Base-by-base conservation (phyloP, 2,888 invertebrate genomes). In the Lucinisca nassula region DNA sequence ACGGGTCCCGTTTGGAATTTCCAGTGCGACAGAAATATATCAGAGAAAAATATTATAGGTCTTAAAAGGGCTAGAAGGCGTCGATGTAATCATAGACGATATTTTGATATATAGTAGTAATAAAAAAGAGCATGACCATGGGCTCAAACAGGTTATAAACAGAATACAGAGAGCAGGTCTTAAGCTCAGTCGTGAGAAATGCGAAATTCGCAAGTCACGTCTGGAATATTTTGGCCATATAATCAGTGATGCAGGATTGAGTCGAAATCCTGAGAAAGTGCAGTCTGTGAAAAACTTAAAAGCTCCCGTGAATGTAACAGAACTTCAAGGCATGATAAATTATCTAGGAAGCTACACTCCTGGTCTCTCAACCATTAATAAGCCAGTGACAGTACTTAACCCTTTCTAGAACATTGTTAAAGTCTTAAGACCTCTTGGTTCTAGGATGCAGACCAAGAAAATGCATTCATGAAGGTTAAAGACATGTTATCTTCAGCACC, bases 341-440 rank as follows among this genome's bases (percentile, higher is more conserved):
- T 92, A 91, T 49, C 74, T 91, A 0, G 88, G 82, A 10, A 51
- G 82, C 21, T 92, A 88, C 40, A 14, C 90, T 6, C 73, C 70
- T 0, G 79, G 82, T 72, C 27, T 92, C 37, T 92, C 92, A 27
- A 55, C 81, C 3, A 70, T 82, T 6, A 84, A 72, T 45, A 83
- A 88, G n/a, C 92, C 92, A 0, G 58, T 91, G 58, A 88, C 84
- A 35, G 82, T n/a, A n/a, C n/a, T n/a, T n/a, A n/a, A n/a, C n/a
- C n/a, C 85, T 51, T 58, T 91, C 27, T 70, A 89, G 6, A 85
- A 91, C 32, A 67, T 40, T 35, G 45, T 79, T 30, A 73, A 49
- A 35, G 76, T n/a, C n/a, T n/a, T n/a, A n/a, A n/a, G n/a, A n/a
- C n/a, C n/a, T n/a, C 35, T 2, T 86, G 89, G 77, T 8, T 51